Percentiles rank a stretch among this genome's conserved stretches.
Evolutionary conservation across 2,888 invertebrate species (phyloP).

Genomic region (Saturnia pavonia): DNA sequence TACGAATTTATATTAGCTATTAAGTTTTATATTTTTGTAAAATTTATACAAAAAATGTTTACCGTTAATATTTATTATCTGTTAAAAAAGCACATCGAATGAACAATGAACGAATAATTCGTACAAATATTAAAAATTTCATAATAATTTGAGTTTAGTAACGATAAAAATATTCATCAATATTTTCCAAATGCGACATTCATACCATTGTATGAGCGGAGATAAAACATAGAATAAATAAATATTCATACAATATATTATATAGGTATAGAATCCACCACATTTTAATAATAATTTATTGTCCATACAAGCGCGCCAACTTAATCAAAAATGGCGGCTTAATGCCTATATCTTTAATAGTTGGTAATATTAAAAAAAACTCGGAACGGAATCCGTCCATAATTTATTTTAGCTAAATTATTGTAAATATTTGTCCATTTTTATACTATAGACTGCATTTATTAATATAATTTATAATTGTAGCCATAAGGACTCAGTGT

Average conservation of each 20-base stretch:
- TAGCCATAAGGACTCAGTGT: constrained; percentile 54
- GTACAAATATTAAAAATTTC: no score
- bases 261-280: neutral
- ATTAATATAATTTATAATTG: constrained; percentile 59
- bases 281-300: neutral
- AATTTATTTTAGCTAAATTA: constrained; percentile 49
- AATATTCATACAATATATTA: no score
- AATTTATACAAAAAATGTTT: no score
- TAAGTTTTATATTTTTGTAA: constrained; percentile 21
- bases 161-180: neutral
- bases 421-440: constrained; percentile 49
- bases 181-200: neutral
- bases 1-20: constrained; percentile 29
- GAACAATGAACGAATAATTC: neutral
- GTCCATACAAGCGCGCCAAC: neutral
- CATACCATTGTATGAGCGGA: neutral
- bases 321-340: neutral
- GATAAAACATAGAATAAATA: neutral
- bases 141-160: no score
- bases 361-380: constrained; percentile 18
- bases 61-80: neutral
- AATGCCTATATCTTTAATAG: constrained; percentile 1
- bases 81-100: neutral
- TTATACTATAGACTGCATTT: constrained; percentile 56
- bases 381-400: constrained; percentile 41